Percentiles rank a stretch among this genome's conserved stretches.
Conservation (phyloP, 1,140 invertebrate genomes). For the Acromyrmex heyeri region DNA sequence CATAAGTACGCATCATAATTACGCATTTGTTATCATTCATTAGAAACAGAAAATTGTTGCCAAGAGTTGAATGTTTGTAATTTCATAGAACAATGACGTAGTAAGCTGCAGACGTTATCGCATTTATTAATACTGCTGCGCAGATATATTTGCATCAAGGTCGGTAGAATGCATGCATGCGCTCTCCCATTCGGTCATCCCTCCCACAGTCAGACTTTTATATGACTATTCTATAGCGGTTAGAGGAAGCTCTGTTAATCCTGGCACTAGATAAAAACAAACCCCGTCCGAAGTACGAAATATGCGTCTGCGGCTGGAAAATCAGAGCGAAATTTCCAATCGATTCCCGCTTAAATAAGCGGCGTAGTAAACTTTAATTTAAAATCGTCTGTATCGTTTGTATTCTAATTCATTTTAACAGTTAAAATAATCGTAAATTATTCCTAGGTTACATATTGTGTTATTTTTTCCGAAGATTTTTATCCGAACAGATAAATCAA, state of each 20-base stretch:
- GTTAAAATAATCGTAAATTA: slow-evolving; percentile 20
- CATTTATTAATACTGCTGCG: slow-evolving; percentile 24
- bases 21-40: not conserved
- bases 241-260: slow-evolving; percentile 31
- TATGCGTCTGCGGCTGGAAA: slow-evolving; percentile 25
- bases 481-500: not conserved
- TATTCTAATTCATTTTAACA: slow-evolving; percentile 15
- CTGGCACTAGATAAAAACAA: slow-evolving; percentile 51
- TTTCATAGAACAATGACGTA: not conserved
- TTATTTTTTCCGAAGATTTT: slow-evolving; percentile 15
- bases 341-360: slow-evolving; percentile 39
- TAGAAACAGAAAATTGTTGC: not conserved
- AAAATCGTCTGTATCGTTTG: slow-evolving; percentile 24
- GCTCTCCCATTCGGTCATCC: not conserved
- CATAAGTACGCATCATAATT: not conserved
- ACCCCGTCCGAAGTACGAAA: slow-evolving; percentile 28
- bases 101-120: slow-evolving; percentile 27
- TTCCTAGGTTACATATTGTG: not conserved
- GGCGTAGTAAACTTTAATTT: slow-evolving; percentile 40
- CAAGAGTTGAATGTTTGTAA: slow-evolving; percentile 5
- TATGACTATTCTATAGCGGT: slow-evolving; percentile 21
- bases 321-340: slow-evolving; percentile 29
- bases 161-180: slow-evolving; percentile 1
- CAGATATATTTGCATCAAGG: slow-evolving; percentile 22
- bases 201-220: slow-evolving; percentile 5